Evolutionary conservation across 2,888 invertebrate species (phyloP).

Genomic region (Tetheella fluctuosa): DNA sequence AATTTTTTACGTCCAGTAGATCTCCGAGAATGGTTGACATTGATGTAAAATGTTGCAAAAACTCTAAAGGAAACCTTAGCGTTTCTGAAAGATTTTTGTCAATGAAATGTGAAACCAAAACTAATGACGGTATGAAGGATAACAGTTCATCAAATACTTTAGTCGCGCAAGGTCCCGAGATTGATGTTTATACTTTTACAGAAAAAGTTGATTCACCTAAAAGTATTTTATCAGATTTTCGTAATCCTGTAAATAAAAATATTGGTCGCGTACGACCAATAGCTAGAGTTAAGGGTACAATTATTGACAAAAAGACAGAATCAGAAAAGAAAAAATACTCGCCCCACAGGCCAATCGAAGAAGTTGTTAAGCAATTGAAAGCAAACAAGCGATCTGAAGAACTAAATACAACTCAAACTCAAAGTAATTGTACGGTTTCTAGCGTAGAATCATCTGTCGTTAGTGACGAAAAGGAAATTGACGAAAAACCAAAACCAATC

Average conservation of each 20-base stretch:
- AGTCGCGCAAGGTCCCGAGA: constrained; percentile 73
- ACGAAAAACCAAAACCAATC: constrained; percentile 71
- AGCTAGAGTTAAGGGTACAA: constrained; percentile 78
- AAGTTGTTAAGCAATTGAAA: constrained; percentile 77
- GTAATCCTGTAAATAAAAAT: constrained; percentile 70
- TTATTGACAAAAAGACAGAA: constrained; percentile 75
- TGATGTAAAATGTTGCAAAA: constrained; percentile 77
- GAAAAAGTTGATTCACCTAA: constrained; percentile 81
- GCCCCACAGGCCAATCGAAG: constrained; percentile 77
- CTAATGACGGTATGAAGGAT: constrained; percentile 63
- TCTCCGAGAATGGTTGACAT: constrained; percentile 76
- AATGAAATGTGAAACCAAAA: constrained; percentile 69
- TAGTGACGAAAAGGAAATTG: constrained; percentile 48
- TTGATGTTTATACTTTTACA: constrained; percentile 79
- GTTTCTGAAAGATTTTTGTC: constrained; percentile 75
- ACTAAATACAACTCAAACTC: constrained; percentile 43
- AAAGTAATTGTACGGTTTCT: constrained; percentile 36
- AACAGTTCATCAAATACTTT: constrained; percentile 62
- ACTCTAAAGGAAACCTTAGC: constrained; percentile 75
- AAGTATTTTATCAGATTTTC: constrained; percentile 74
- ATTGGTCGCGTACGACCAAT: constrained; percentile 77
- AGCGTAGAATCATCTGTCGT: constrained; percentile 40
- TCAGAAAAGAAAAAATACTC: constrained; percentile 76
- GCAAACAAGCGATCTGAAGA: constrained; percentile 75
- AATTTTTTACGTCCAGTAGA: constrained; percentile 76